Evolutionary conservation across 1,140 invertebrate genomes (phyloP).

Genomic region (Antheraea mylitta): DNA sequence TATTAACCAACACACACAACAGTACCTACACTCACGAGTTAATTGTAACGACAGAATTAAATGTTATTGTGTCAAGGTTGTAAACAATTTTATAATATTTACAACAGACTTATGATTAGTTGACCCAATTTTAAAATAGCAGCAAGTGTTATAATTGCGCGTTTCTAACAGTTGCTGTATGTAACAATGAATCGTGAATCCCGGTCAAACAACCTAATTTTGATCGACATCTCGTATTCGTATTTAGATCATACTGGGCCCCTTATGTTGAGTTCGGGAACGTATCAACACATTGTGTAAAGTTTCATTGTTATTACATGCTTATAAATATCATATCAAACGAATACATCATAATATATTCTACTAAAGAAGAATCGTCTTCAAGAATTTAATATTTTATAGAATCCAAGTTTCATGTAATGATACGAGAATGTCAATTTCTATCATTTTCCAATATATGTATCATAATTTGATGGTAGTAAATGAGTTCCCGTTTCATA

Average conservation of each 20-base stretch:
- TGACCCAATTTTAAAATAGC: conserved; percentile 36
- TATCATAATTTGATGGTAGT: no score
- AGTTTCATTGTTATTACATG: neutral
- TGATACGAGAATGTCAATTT: no score
- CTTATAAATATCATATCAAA: neutral
- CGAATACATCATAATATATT: neutral
- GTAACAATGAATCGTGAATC: conserved; percentile 1
- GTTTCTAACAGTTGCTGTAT: neutral
- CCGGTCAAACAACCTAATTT: neutral
- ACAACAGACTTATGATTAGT: conserved; percentile 40
- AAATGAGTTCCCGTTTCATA: no score
- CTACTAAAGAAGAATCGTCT: no score
- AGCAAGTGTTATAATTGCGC: neutral
- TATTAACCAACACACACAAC: conserved; percentile 35
- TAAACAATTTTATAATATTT: conserved; percentile 39
- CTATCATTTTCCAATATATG: no score
- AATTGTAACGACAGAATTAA: conserved; percentile 62
- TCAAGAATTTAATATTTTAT: no score
- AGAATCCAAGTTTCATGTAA: no score
- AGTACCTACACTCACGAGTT: conserved; percentile 40
- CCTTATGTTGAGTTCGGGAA: neutral
- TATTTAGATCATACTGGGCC: neutral
- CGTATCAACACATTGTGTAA: neutral
- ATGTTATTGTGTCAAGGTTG: conserved; percentile 71
- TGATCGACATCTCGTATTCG: neutral